A percentile compares a stretch with the other conserved stretches of the same genome.
Conservation (phyloP, 2,888 invertebrate species). For the Graphium colonna region DNA sequence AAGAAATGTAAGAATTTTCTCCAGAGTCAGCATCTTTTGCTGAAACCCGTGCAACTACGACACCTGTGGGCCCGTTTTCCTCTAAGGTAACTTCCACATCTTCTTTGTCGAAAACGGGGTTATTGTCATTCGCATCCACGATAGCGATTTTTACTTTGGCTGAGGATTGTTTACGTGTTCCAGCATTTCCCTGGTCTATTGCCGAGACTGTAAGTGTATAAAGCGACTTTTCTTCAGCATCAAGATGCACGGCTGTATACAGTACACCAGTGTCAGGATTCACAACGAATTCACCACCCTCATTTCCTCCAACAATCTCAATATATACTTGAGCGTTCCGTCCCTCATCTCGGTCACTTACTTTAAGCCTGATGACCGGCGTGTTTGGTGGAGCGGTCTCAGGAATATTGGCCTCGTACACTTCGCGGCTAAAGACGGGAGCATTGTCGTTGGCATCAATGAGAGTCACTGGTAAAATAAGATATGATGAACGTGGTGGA, state of each 20-base stretch:
- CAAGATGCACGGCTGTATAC: constrained; percentile 89
- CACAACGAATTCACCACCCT: constrained; percentile 91
- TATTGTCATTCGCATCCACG: constrained; percentile 96
- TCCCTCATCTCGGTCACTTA: constrained; percentile 91
- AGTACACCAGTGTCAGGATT: constrained; percentile 94
- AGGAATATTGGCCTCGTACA: constrained; percentile 92
- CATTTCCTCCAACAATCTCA: constrained; percentile 95
- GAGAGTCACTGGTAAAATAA: constrained; percentile 89
- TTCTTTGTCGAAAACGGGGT: constrained; percentile 90
- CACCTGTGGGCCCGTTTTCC: constrained; percentile 94
- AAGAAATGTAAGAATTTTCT: constrained; percentile 97
- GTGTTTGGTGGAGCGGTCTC: constrained; percentile 95
- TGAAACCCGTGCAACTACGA: constrained; percentile 89
- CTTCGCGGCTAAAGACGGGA: constrained; percentile 91
- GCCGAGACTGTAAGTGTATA: constrained; percentile 95
- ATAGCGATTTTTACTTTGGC: constrained; percentile 94
- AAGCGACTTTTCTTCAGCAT: constrained; percentile 90
- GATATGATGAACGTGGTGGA: constrained; percentile 88
- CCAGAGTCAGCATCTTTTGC: constrained; percentile 95
- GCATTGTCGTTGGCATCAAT: constrained; percentile 91
- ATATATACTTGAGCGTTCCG: constrained; percentile 91
- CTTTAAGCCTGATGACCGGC: constrained; percentile 92
- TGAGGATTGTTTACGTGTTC: constrained; percentile 91
- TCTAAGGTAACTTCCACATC: constrained; percentile 86
- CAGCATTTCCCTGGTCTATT: constrained; percentile 91